phyloP scores from a whole-genome alignment of 2,888 invertebrate species.

The Dasysyrphus albostriatus region DNA sequence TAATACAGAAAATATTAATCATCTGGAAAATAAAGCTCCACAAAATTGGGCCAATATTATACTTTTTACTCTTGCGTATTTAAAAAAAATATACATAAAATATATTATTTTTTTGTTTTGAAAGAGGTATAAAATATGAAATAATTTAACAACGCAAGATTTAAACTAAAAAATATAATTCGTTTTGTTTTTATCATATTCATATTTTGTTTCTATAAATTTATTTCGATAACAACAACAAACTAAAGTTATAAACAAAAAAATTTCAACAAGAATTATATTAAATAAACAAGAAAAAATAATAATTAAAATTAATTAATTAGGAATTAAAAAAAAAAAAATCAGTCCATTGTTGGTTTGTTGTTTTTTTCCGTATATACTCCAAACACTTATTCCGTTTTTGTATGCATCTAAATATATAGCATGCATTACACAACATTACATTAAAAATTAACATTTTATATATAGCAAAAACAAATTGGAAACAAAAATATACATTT shows the following conservation, averaged over 20 bases:
- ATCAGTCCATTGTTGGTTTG: conserved; percentile 72
- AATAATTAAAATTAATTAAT: conserved; percentile 61
- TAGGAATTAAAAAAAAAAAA: conserved; percentile 61
- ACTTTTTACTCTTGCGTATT: conserved; percentile 29
- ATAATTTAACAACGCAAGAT: conserved; percentile 64
- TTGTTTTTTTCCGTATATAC: conserved; percentile 54
- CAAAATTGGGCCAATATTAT: conserved; percentile 52
- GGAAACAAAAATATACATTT: conserved; percentile 58
- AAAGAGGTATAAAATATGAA: conserved; percentile 36
- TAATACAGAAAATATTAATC: conserved; percentile 32
- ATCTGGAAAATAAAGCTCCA: conserved; percentile 56
- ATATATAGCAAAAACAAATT: conserved; percentile 43
- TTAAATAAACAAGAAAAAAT: conserved; percentile 71
- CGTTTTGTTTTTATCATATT: conserved; percentile 28
- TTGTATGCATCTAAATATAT: conserved; percentile 30
- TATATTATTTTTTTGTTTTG: conserved; percentile 11
- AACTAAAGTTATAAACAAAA: conserved; percentile 47
- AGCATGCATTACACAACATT: conserved; percentile 54
- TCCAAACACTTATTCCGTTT: conserved; percentile 41
- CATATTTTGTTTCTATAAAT: conserved; percentile 16
- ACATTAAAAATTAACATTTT: conserved; percentile 55
- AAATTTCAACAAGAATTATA: conserved; percentile 61
- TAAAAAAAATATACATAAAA: conserved; percentile 10
- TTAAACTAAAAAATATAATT: conserved; percentile 38
- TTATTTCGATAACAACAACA: conserved; percentile 63